These are phyloP conservation scores for Limanda limanda DNA, from an alignment of 2,113 vertebrate genomes.

Conservation along the genomic window DNA sequence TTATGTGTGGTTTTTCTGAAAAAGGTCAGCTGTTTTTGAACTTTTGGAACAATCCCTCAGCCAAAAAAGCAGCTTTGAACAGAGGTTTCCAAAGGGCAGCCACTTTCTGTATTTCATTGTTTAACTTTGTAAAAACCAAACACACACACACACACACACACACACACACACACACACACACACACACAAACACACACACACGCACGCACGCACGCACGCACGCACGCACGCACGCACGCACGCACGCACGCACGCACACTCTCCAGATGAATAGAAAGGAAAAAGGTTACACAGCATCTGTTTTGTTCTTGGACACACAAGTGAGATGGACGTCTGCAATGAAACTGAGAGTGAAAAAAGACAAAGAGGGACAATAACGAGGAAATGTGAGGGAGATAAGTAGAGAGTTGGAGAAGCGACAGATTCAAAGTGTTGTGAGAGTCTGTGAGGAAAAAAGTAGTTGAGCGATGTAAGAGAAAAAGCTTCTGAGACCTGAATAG, in stretches of 20 bases:
- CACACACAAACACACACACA: not conserved
- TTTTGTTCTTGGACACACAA: not conserved
- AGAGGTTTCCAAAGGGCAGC: slow-evolving; percentile 57
- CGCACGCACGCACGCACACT: not conserved
- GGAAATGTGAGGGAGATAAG: slow-evolving; percentile 24
- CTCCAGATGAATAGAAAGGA: not conserved
- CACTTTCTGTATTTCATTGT: slow-evolving; percentile 39
- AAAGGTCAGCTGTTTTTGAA: slow-evolving; percentile 57
- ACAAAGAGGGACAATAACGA: slow-evolving; percentile 8
- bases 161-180: not conserved
- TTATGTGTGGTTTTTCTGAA: slow-evolving; percentile 31
- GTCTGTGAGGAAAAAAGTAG: not conserved
- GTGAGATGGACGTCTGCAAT: slow-evolving; percentile 40
- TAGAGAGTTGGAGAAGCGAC: slow-evolving; percentile 2
- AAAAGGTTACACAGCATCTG: not conserved
- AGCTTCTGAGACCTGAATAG: slow-evolving; percentile 25
- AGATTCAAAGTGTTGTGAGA: slow-evolving; percentile 12
- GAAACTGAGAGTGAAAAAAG: not conserved
- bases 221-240: not conserved
- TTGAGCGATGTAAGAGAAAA: not conserved
- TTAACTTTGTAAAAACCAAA: slow-evolving; percentile 21
- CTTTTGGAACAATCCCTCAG: slow-evolving; percentile 47
- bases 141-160: not conserved
- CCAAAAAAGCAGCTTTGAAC: slow-evolving; percentile 37
- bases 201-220: not conserved